These are phyloP conservation scores for Scarus forsteni DNA, from an alignment of 2,797 vertebrate genomes.

Conservation along the genomic window DNA sequence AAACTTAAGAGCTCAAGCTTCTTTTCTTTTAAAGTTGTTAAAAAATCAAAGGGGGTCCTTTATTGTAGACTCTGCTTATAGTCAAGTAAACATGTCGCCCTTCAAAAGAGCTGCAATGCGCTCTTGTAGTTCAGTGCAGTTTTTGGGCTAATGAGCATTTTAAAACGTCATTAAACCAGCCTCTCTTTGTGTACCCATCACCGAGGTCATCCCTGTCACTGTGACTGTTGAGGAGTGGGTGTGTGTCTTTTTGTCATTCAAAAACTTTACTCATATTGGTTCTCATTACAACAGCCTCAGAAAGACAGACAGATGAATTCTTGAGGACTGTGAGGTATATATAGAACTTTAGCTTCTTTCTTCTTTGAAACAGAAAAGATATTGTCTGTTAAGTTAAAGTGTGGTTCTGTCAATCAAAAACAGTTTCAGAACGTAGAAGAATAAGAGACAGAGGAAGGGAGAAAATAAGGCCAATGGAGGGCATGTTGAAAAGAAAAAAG, in stretches of 20 bases:
- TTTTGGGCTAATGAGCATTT: neutral
- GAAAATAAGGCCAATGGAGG: no score
- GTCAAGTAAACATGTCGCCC: neutral
- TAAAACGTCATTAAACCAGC: neutral
- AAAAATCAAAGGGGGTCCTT: neutral
- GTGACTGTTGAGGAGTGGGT: neutral
- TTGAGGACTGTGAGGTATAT: neutral
- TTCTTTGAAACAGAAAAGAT: neutral
- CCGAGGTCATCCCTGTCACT: neutral
- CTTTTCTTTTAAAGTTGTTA: neutral
- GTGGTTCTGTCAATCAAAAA: neutral
- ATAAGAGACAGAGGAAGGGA: neutral
- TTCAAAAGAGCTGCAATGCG: neutral
- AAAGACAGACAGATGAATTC: neutral
- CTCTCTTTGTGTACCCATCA: neutral
- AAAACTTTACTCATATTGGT: neutral
- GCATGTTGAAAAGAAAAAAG: no score
- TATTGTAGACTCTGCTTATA: neutral
- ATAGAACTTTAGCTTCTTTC: neutral
- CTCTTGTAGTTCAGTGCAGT: constrained; percentile 1
- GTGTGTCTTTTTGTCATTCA: neutral
- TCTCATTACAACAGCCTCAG: neutral
- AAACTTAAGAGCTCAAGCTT: neutral
- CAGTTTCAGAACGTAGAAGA: neutral
- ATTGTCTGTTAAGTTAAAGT: neutral